A percentile compares a stretch with the other conserved stretches of the same genome.
phyloP scores from a whole-genome alignment of 2,113 vertebrate genomes.

The Emberiza fucata region DNA sequence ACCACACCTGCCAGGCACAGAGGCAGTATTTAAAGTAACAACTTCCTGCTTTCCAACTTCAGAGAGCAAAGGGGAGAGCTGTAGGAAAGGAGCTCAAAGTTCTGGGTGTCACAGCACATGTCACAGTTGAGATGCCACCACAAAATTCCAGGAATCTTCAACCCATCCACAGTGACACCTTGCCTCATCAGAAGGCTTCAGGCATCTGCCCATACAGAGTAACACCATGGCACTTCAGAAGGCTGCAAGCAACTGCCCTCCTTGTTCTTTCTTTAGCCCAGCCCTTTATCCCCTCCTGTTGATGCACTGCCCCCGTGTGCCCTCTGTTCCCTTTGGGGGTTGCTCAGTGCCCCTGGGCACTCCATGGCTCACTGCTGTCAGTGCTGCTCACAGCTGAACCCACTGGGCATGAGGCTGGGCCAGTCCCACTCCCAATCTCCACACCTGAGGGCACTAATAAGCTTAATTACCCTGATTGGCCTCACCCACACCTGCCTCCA shows the following conservation, averaged over 20 bases:
- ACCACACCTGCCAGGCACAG: background rate
- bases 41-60: background rate
- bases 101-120: background rate
- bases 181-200: background rate
- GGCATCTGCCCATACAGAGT: background rate
- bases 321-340: background rate
- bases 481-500: background rate
- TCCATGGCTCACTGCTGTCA: background rate
- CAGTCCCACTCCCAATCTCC: background rate
- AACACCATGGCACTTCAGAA: rapidly evolving
- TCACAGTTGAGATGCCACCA: background rate
- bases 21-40: background rate
- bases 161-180: background rate
- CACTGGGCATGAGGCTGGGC: background rate
- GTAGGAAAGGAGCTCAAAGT: background rate
- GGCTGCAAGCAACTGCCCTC: background rate
- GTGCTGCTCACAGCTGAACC: background rate
- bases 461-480: background rate
- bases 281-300: too few relatives aligned
- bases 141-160: background rate
- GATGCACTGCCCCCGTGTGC: background rate
- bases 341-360: background rate
- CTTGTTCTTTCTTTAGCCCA: background rate
- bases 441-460: background rate
- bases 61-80: background rate